These are phyloP conservation scores for Probosciger aterrimus DNA, from an alignment of 2,113 vertebrate species.

Conservation along the genomic window DNA sequence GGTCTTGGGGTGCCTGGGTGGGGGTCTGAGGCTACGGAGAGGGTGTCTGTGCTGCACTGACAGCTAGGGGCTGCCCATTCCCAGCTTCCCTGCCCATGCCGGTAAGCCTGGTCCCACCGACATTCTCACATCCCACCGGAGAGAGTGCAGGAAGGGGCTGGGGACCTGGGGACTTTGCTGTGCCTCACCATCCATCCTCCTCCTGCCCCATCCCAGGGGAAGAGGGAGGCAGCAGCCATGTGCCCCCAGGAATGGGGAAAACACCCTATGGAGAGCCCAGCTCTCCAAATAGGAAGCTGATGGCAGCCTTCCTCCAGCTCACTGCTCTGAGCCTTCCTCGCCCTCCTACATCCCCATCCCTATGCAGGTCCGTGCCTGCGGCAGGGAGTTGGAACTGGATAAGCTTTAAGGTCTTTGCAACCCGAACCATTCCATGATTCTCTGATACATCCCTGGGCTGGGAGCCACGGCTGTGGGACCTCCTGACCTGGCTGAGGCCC, in stretches of 20 bases:
- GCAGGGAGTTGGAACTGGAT: neutral
- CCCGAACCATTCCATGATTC: neutral
- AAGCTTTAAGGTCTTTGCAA: neutral
- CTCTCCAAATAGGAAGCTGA: neutral
- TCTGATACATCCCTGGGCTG: neutral
- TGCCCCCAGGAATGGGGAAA: neutral
- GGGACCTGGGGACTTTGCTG: neutral
- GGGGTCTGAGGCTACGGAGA: neutral
- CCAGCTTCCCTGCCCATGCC: neutral
- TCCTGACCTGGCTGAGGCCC: neutral
- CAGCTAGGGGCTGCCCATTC: neutral
- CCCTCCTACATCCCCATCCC: neutral
- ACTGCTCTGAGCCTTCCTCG: neutral
- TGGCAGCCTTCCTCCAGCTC: neutral
- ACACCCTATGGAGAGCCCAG: neutral
- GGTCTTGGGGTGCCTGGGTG: no score
- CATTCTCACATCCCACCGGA: neutral
- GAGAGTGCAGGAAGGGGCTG: neutral
- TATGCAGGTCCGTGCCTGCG: neutral
- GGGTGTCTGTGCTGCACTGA: no score
- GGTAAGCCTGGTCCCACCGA: neutral
- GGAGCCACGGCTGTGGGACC: neutral
- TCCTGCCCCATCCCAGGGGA: accelerated
- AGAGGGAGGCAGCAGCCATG: no score
- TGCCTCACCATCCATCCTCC: neutral